Evolutionary conservation across 2,888 invertebrate genomes (phyloP), one percentile per base, ranked within the genome.

Genomic region (Laspeyria flexula): DNA sequence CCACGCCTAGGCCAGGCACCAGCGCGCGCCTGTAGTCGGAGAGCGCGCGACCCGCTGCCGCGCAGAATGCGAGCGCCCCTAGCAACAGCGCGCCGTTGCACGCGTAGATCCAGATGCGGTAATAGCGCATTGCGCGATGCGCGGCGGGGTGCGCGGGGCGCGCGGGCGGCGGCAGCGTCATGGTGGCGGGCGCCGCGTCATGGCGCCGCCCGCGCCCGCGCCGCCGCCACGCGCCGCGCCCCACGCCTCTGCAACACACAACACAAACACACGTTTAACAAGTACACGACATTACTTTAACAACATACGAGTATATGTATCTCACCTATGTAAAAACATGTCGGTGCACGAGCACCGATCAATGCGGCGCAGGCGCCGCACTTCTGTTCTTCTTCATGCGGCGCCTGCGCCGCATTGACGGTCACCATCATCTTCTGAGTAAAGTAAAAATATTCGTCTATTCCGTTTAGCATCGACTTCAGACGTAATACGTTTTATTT

Each of bases 71-170:
- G 69, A 97, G 91, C 81, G 96, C 96, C 83, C 96, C 96, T 75
- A 96, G 95, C 88, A 97, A 93, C 87, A 97, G 94, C 78, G 96
- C 97, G 90, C 96, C 95, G 93, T 97, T 97, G 95, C 97, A 97
- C 86, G 96, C 96, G 94, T 97, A 97, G 86, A 97, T 97, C 97
- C 97, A 97, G 88, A 97, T 95, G 92, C 97, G 96, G 92, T 96
- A 96, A 93, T 96, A 96, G 94, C 96, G 93, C 89, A 94, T 94
- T 85, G 94, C 94, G 93, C 93, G 93, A 78, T 93, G 93, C 86
- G 93, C 93, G 85, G 90, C 86, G 78, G 89, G 88, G 85, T 91
- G 91, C 79, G 91, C 92, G 83, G 84, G 81, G 77, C 79, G 88
- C 86, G 93, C 86, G 89, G 91, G 87, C 93, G 93, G 91, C 93